Evolutionary conservation across 2,113 vertebrate genomes (phyloP), one percentile per base, ranked within the genome.

Genomic region (Salminus brasiliensis): DNA sequence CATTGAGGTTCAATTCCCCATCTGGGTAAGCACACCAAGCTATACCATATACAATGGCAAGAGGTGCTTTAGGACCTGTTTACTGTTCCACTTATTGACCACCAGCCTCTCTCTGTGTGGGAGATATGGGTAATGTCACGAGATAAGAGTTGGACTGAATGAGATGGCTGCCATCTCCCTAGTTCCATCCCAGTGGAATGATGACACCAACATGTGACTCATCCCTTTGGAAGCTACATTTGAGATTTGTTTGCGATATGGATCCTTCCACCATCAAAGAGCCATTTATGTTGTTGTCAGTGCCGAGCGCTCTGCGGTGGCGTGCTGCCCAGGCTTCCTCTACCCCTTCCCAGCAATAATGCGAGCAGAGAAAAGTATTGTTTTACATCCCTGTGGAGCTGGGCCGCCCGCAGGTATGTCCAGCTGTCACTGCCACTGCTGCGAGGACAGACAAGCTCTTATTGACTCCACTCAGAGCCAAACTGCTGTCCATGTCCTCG

Each of bases 341-440:
- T 60, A 85, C 86, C 90, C 83, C 87, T 83, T 84, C 85, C 47
- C 25, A 59, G 78, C 85, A 84, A 89, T 91, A 88, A 90, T 87
- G 83, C 87, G 85, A 81, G 84, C 62, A 76, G 85, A 84, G 87
- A 87, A 87, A 88, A 88, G 89, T 92, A 91, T 91, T 91, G 89
- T 91, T 92, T 92, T 87, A 90, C 91, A 82, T 89, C 79, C 73
- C 79, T 78, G 78, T 82, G 74, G 87, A 90, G 86, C 89, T 90
- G 87, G 89, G 78, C 75, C 30, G 23, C 55, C 68, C 76, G 77
- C 90, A 92, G 89, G 91, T 92, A 93, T 92, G 86, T 88, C 90
- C 91, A 93, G 92, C 92, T 93, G 92, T 92, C 34, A 67, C 71
- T 45, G 25, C 34, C 65, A 69, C 85, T 87, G 89, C 84, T 83